These are phyloP conservation scores for Paramormyrops hopkinsi DNA, from an alignment of 2,797 vertebrate genomes.

Conservation along the genomic window DNA sequence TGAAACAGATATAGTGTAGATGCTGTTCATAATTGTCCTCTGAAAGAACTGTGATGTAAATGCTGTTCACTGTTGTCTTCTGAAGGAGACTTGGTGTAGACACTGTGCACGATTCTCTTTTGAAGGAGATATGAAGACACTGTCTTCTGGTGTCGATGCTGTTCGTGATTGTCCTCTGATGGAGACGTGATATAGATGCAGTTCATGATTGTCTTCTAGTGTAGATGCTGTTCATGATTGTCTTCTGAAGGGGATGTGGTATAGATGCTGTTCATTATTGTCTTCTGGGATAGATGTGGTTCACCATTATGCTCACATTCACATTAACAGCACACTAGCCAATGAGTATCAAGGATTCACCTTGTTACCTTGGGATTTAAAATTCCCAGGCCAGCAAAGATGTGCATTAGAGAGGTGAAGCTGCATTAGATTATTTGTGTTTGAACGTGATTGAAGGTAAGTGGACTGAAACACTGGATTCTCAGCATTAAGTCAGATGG, in stretches of 20 bases:
- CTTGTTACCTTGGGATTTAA: background rate
- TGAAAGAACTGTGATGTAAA: background rate
- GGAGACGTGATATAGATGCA: background rate
- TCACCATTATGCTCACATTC: background rate
- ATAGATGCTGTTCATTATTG: background rate
- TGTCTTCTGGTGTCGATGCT: background rate
- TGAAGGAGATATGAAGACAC: background rate
- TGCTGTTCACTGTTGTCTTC: background rate
- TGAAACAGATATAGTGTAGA: background rate
- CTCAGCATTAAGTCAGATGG: slow-evolving; percentile 14
- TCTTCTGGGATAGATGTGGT: background rate
- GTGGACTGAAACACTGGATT: slow-evolving; percentile 6
- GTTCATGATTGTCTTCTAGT: background rate
- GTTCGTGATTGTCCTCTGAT: background rate
- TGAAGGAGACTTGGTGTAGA: background rate
- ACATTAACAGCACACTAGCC: background rate
- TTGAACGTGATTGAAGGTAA: slow-evolving; percentile 8
- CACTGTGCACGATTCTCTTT: background rate
- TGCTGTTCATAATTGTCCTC: background rate
- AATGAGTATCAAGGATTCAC: background rate
- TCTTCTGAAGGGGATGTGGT: background rate
- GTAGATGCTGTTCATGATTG: background rate
- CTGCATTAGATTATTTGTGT: background rate
- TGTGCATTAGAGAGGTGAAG: background rate
- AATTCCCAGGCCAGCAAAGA: background rate